Base-by-base conservation (phyloP, 2,113 vertebrate species). In the Gambusia affinis region DNA sequence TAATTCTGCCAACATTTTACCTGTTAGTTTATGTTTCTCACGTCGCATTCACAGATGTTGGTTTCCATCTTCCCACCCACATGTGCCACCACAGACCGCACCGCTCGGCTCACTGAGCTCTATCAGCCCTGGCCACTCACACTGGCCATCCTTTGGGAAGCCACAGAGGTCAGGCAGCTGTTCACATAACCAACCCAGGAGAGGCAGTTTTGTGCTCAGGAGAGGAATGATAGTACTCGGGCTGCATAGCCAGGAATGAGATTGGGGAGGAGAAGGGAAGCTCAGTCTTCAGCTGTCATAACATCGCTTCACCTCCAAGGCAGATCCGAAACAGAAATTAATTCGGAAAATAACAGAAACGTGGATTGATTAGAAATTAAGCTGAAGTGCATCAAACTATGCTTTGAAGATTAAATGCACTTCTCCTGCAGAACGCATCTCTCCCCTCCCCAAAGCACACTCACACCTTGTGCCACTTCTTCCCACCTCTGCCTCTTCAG, bases 401-500 rank as follows among this genome's bases (percentile, higher is more conserved):
- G 35, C 14, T 65, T 27, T 15, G 44, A 24, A 67, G n/a, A 42
- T n/a, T 47, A 80, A 66, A 80, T 73, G 6, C 60, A 89, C 89
- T 80, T 98, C 97, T 0, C 95, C 95, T 42, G 96, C 97, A 0
- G 97, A 98, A 64, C 97, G 95, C 63, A 96, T 95, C 70, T 98
- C 97, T 2, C 96, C 96, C 88, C 97, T 96, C 8, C 96, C 97
- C 1, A 47, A 17, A 98, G 95, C 0, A 96, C 95, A 27, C 97
- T 98, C 75, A 98, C 97, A 70, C 96, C 96, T 85, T 96, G 96
- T 0, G 97, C 97, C 64, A 98, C 97, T 93, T 98, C 97, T 83
- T 98, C 97, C 97, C 97, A 98, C 64, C 96, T 96, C 66, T 97
- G 96, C 57, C 97, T 94, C 80, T 97, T 98, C 95, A 98, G 95